Base-by-base conservation (phyloP, 2,888 invertebrate genomes). In the Apodemia hepburni region DNA sequence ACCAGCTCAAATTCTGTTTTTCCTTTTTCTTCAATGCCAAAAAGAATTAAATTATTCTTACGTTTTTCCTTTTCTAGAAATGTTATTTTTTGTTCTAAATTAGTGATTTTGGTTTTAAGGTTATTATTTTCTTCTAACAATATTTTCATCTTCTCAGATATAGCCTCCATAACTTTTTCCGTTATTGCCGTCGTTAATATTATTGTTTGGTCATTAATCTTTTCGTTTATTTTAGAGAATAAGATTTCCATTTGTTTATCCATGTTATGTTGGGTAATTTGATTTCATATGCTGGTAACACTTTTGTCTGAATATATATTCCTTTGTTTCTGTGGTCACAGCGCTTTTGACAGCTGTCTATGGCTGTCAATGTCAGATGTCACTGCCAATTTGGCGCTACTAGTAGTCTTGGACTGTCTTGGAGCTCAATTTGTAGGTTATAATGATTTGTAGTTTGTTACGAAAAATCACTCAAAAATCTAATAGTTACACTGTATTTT, bases 101-200 rank as follows among this genome's bases (percentile, higher is more conserved):
- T 49, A 7, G 6, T 58, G 18, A 61, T 45, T 58, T 22, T 45
- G 22, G 15, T 47, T 62, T 58, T 58, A n/a, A 62, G 47, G 29
- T 45, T 58, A 5, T 47, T 58, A 29, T 64, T 61, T 57, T 64
- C 64, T 51, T 61, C 51, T n/a, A 54, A 59, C 59, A 38, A 61
- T 22, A 42, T 7, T 45, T 59, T 59, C 9, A 60, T 5, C 27
- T 47, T 42, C 7, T 60, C 45, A n/a, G 47, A 47, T 60, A 59
- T 4, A 15, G 59, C 59, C 12, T 42, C 59, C 18, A 59, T 18
- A 4, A 59, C 64, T 61, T 64, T 66, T 66, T 64, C 61, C n/a
- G 66, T 66, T 62, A 66, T 62, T 61, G 35, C 59, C 35, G 64
- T 60, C 45, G 66, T 64, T 66, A 66, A 47, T 61, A 45, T 61